Evolutionary conservation across 2,113 vertebrate species (phyloP).

Genomic region (Psophia crepitans): DNA sequence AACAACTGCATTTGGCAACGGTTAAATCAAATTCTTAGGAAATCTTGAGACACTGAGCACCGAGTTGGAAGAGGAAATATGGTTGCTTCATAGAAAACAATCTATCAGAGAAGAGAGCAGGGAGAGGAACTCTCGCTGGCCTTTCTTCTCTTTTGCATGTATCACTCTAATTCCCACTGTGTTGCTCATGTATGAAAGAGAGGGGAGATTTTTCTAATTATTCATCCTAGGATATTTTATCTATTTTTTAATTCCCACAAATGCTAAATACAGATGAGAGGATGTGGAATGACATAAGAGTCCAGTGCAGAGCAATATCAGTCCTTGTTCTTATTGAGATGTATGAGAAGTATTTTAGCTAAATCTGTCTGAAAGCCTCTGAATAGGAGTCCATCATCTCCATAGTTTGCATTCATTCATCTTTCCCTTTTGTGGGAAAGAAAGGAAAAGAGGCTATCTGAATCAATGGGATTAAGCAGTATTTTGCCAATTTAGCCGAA

Average conservation of each 20-base stretch:
- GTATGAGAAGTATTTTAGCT: background rate
- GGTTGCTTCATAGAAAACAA: background rate
- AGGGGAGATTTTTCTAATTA: background rate
- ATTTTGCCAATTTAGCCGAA: constrained; percentile 46
- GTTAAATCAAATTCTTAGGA: background rate
- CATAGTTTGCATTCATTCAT: constrained; percentile 12
- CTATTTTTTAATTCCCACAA: background rate
- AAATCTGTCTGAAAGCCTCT: background rate
- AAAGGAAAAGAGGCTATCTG: constrained; percentile 8
- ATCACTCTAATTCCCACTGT: background rate
- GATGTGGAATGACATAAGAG: background rate
- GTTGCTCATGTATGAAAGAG: background rate
- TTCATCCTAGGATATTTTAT: background rate
- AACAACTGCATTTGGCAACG: background rate
- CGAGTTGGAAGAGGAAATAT: background rate
- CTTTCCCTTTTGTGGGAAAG: constrained; percentile 5
- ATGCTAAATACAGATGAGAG: background rate
- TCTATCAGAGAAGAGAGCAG: background rate
- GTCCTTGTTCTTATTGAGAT: background rate
- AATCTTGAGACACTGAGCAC: background rate
- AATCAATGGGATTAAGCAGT: constrained; percentile 46
- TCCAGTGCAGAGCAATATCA: background rate
- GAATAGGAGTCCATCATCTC: background rate
- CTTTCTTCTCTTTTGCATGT: background rate
- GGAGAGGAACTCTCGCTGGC: background rate